Percentiles rank a stretch among this genome's conserved stretches.
Conservation (phyloP, 2,113 vertebrate species). For the Peromyscus polionotus region DNA sequence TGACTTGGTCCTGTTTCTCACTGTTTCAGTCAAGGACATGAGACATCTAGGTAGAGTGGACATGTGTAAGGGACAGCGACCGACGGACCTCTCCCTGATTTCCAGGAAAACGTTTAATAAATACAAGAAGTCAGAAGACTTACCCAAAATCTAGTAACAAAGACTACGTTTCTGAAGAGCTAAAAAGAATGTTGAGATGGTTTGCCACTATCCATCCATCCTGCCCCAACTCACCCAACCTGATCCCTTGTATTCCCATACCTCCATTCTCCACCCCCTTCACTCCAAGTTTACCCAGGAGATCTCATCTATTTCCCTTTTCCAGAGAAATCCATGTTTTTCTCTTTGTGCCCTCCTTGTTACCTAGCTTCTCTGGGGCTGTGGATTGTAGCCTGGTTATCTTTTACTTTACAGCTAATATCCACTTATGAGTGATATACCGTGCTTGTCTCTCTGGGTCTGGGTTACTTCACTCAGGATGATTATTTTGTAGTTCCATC, state of each 20-base stretch:
- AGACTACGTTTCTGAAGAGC: slow-evolving; percentile 27
- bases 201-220: background rate
- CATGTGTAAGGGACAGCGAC: slow-evolving; percentile 13
- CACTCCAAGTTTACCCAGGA: background rate
- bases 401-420: background rate
- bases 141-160: background rate
- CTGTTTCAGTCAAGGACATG: slow-evolving; percentile 16
- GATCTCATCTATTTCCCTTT: background rate
- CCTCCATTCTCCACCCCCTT: background rate
- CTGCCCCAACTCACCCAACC: no score
- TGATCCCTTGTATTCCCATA: no score
- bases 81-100: slow-evolving; percentile 6
- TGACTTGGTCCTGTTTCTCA: background rate
- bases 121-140: background rate
- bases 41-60: background rate
- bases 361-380: background rate
- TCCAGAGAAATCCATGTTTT: rapidly evolving
- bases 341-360: background rate
- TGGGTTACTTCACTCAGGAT: background rate
- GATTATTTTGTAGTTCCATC: background rate
- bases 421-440: background rate
- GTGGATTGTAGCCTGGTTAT: background rate
- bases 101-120: slow-evolving; percentile 46
- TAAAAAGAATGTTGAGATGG: background rate
- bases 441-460: background rate